Evolutionary conservation across 2,797 vertebrate genomes (phyloP).

Genomic region (Hydrophis major): DNA sequence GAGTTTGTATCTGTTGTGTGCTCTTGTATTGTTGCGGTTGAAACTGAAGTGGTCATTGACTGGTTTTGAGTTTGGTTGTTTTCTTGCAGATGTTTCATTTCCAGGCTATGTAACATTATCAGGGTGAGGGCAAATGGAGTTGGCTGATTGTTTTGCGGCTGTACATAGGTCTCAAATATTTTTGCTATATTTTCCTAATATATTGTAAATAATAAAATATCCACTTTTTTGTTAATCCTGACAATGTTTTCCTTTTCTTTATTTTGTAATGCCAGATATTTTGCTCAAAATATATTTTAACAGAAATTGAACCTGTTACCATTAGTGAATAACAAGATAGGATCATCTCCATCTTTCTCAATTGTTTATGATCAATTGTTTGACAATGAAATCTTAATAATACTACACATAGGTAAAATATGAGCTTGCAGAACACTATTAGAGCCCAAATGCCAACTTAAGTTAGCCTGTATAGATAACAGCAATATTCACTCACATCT

Average conservation of each 20-base stretch:
- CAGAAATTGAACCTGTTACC: background rate
- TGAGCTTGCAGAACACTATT: conserved; percentile 11
- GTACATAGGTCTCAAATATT: background rate
- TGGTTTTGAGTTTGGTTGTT: background rate
- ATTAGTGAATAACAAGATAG: background rate
- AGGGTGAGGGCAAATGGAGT: background rate
- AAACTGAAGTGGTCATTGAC: no score
- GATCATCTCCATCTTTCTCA: background rate
- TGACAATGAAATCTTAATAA: conserved; percentile 2
- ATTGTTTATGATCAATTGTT: background rate
- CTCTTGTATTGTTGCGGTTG: no score
- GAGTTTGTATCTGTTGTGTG: no score
- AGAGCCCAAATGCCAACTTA: background rate
- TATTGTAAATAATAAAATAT: background rate
- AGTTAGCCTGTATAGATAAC: conserved; percentile 16
- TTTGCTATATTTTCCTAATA: background rate
- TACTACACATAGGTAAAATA: conserved; percentile 15
- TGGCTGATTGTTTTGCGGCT: background rate
- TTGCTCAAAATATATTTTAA: background rate
- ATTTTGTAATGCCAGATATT: background rate
- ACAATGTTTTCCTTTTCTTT: background rate
- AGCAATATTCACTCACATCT: conserved; percentile 19
- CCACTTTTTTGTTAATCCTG: background rate
- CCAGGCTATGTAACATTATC: background rate
- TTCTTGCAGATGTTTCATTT: background rate